Evolutionary conservation across 2,113 vertebrate species (phyloP).

Genomic region (Scolopax mira): DNA sequence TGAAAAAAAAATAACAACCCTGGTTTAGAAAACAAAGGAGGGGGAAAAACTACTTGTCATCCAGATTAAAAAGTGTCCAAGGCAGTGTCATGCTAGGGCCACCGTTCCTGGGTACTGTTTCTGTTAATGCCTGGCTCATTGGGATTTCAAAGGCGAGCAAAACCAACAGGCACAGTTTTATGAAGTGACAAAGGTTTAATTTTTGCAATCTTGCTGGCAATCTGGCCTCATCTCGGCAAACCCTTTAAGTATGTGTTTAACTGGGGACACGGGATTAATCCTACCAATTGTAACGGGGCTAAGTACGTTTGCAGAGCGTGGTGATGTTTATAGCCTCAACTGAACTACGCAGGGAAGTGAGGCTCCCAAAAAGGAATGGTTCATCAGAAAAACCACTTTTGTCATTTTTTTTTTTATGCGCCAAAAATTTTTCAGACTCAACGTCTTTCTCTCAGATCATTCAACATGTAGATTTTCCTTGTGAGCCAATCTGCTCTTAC

Average conservation of each 20-base stretch:
- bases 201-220: not conserved
- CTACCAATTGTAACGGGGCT: not conserved
- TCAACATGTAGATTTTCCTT: not conserved
- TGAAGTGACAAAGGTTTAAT: not conserved
- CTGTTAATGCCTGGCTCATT: fast-evolving
- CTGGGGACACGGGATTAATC: not conserved
- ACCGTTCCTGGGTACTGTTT: not conserved
- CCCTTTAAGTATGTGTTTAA: not conserved
- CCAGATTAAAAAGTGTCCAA: fast-evolving
- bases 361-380: not conserved
- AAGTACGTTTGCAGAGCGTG: fast-evolving
- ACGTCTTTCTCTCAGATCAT: not conserved
- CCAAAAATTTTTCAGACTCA: not conserved
- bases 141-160: not conserved
- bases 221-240: fast-evolving
- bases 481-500: fast-evolving
- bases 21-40: not conserved
- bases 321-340: not conserved
- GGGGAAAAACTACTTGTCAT: not conserved
- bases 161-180: not conserved
- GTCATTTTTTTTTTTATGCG: fast-evolving
- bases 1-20: not conserved
- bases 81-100: not conserved
- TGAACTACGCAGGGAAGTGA: fast-evolving
- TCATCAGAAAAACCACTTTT: not conserved